A percentile compares a stretch with the other conserved stretches of the same genome.
Evolutionary conservation across 2,797 vertebrate species (phyloP).

Genomic region (Propithecus deckenii): DNA sequence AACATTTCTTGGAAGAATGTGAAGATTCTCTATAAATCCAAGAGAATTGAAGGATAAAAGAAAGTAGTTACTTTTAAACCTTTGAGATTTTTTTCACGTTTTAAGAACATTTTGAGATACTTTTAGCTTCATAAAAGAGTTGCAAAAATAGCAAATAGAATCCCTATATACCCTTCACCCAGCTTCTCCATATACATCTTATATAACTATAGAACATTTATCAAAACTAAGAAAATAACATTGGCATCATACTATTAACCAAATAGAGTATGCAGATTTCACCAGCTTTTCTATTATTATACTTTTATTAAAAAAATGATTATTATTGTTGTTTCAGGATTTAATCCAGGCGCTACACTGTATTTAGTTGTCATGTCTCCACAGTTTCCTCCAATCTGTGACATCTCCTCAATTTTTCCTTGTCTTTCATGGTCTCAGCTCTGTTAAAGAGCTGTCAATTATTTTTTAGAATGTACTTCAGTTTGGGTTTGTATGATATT

Average conservation of each 20-base stretch:
- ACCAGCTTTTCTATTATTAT: background rate
- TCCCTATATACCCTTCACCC: background rate
- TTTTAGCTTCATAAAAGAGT: background rate
- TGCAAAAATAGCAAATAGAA: background rate
- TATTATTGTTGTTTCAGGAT: background rate
- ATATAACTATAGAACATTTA: background rate
- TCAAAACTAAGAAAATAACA: background rate
- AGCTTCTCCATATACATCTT: background rate
- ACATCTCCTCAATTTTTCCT: background rate
- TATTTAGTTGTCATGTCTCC: background rate
- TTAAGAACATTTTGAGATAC: background rate
- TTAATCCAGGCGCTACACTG: background rate
- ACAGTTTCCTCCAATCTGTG: background rate
- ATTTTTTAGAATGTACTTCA: background rate
- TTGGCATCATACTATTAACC: background rate
- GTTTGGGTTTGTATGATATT: background rate
- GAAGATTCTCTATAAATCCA: background rate
- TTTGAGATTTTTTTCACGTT: background rate
- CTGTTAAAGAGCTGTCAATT: background rate
- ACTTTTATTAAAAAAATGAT: background rate
- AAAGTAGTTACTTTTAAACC: background rate
- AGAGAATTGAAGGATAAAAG: background rate
- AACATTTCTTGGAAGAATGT: conserved; percentile 16
- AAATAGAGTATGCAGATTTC: background rate
- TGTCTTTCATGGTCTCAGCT: background rate